Percentiles rank a stretch among this genome's conserved stretches.
Evolutionary conservation across 2,888 invertebrate genomes (phyloP).

Genomic region (Oligia strigilis): DNA sequence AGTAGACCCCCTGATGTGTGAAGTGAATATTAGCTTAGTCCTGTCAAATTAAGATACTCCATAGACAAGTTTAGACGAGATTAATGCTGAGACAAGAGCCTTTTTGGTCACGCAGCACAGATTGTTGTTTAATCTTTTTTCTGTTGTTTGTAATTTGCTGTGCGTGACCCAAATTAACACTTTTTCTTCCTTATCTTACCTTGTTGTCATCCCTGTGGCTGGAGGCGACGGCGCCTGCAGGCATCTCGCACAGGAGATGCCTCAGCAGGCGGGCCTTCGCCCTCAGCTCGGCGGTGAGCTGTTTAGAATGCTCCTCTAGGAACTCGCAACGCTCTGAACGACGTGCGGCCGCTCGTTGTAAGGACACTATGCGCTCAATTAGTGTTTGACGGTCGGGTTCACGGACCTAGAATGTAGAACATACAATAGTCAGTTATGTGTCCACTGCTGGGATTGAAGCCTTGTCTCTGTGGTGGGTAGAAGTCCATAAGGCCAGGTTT

Average conservation of each 20-base stretch:
- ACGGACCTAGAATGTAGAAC: slow-evolving; percentile 69
- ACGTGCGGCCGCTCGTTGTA: slow-evolving; percentile 96
- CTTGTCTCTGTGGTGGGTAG: background rate
- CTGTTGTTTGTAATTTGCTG: background rate
- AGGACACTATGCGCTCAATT: slow-evolving; percentile 97
- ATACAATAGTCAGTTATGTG: background rate
- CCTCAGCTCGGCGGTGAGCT: slow-evolving; percentile 95
- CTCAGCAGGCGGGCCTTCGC: slow-evolving; percentile 96
- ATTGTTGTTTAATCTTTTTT: background rate
- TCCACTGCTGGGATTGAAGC: background rate
- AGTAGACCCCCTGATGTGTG: too few relatives aligned
- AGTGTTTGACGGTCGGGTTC: slow-evolving; percentile 92
- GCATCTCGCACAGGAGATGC: slow-evolving; percentile 95
- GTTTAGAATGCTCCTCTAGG: slow-evolving; percentile 93
- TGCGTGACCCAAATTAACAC: background rate
- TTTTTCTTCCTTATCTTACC: background rate
- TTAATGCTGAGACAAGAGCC: background rate
- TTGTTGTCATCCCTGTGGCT: slow-evolving; percentile 93
- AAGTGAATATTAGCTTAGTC: too few relatives aligned
- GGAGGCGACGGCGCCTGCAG: slow-evolving; percentile 95
- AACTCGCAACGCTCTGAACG: slow-evolving; percentile 98
- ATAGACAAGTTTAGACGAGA: too few relatives aligned
- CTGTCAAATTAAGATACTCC: too few relatives aligned
- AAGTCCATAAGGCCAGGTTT: background rate
- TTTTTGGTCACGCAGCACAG: background rate